Conservation (phyloP, 37 sponge, comb jelly and placozoan species). For the Mnemiopsis leidyi region DNA sequence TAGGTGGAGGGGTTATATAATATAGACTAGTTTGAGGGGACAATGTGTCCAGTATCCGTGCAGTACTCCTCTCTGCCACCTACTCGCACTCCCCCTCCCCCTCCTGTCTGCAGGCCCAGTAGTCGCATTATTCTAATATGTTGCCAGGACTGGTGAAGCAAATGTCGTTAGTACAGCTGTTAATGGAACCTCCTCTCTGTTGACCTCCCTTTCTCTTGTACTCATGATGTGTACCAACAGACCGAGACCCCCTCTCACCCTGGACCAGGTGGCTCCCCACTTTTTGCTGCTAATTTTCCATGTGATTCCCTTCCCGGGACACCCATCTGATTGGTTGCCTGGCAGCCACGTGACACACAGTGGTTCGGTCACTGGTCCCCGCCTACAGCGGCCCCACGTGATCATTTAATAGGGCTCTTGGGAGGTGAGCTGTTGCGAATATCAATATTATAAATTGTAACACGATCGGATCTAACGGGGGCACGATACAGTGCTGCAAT, state of each 20-base stretch:
- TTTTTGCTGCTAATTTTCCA: background rate
- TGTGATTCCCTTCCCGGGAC: background rate
- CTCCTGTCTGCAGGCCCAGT: background rate
- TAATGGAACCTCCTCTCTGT: background rate
- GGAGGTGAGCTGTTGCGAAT: background rate
- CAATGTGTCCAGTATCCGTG: background rate
- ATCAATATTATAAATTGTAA: background rate
- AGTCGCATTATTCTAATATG: background rate
- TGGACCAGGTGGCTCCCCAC: slow-evolving; percentile 9
- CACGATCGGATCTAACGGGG: background rate
- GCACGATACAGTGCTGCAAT: background rate
- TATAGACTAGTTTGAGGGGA: background rate
- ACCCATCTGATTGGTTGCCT: background rate
- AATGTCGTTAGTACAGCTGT: background rate
- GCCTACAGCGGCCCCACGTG: background rate
- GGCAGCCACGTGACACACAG: background rate
- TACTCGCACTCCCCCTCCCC: too few species aligned
- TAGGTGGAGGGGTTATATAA: too few species aligned
- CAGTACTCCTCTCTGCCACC: too few species aligned
- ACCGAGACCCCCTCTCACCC: background rate
- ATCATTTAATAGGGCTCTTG: background rate
- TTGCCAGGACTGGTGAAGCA: background rate
- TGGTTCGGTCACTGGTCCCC: background rate
- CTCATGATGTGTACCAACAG: background rate
- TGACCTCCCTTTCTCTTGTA: background rate